Percentiles rank a stretch among this genome's conserved stretches.
phyloP scores from a whole-genome alignment of 2,113 vertebrate species.

The Amblyornis subalaris region DNA sequence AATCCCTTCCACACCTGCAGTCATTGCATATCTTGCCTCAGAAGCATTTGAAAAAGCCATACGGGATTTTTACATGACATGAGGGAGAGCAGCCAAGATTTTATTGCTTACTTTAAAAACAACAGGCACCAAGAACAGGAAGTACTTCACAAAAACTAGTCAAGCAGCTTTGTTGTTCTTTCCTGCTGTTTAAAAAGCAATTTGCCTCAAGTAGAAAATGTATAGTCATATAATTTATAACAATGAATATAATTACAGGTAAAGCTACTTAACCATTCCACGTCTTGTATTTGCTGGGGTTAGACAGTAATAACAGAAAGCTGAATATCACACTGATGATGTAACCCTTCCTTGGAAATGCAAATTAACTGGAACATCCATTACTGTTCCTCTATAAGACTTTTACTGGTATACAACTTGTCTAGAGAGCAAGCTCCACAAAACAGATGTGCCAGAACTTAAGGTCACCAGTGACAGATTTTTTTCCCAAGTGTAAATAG shows the following conservation, averaged over 20 bases:
- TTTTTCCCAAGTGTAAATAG: neutral
- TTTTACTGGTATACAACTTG: neutral
- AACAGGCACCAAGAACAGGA: neutral
- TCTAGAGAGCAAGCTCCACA: neutral
- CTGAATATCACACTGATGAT: neutral
- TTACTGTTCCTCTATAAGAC: neutral
- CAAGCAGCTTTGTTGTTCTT: neutral
- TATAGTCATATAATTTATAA: neutral
- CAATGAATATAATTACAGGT: neutral
- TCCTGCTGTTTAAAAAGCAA: neutral
- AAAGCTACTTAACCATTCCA: neutral
- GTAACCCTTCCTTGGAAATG: neutral
- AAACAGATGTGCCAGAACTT: neutral
- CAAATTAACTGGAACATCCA: neutral
- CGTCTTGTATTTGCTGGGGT: neutral
- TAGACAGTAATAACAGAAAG: neutral
- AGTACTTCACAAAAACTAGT: neutral
- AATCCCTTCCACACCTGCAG: neutral
- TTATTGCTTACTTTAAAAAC: conserved; percentile 28
- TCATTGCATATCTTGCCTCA: neutral
- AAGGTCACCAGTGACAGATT: neutral
- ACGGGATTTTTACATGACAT: neutral
- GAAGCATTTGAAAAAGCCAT: neutral
- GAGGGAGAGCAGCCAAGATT: neutral
- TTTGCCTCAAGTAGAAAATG: neutral